Base-by-base conservation (phyloP, 2,888 invertebrate species). In the Xanthorhoe spadicearia region DNA sequence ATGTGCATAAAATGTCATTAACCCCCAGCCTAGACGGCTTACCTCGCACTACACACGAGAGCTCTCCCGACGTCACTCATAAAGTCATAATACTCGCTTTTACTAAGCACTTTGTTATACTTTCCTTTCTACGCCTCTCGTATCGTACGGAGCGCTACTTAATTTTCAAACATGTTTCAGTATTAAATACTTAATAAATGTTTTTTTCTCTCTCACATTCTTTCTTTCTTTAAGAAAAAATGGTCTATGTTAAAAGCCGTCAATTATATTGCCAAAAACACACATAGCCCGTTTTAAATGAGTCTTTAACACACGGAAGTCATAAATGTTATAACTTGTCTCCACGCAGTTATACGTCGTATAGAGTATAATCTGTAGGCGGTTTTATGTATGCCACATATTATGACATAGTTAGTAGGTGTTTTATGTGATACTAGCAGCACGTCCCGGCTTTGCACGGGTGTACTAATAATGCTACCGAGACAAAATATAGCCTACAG, bases 291-390 rank as follows among this genome's bases (percentile, higher is more conserved):
- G 17, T 52, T 52, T 43, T 52, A 52, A 60, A 52, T 52, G 43
- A 13, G 38, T 52, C 8, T 48, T 1, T 38, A 56, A 56, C 50
- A 50, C 55, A 49, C 55, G 66, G 61, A 66, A 66, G 61, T 8
- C 15, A 48, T 15, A 15, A 7, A 13, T 15, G 6, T 28, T 23
- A 28, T 10, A 56, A 32, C 64, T 55, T 48, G 60, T 48, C 61
- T 57, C 58, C 23, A 23, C 57, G 46, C 58, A 58, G 58, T 35
- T 59, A 13, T 23, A 13, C 51, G 51, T 13, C 58, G 8, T 54
- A 58, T 43, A 43, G 38, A 1, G 10, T 10, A 10, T 7, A 38
- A 10, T 38, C 8, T 38, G 35, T 38, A 38, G 8, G 35, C 35
- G 10, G 8, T 13, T 43, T 13, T 13, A 4, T 13, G 23, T 28